Conservation (phyloP, 2,888 invertebrate species). For the Hirtodrosophila cameraria region DNA sequence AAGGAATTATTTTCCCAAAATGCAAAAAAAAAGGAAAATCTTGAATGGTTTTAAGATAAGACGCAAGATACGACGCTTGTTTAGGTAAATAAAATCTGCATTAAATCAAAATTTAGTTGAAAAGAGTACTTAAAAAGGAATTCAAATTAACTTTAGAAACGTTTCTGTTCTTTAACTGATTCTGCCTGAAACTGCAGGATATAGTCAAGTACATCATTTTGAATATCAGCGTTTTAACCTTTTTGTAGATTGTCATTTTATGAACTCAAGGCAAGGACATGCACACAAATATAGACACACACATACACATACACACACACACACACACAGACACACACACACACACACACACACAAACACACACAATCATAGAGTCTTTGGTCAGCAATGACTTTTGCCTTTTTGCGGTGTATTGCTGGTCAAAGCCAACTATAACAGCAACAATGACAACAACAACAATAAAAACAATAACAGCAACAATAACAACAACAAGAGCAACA, state of each 20-base stretch:
- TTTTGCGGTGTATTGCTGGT: slow-evolving; percentile 71
- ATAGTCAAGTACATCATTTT: slow-evolving; percentile 1
- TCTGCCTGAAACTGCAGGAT: too few species aligned
- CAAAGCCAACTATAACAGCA: slow-evolving; percentile 54
- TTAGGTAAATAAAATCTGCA: too few species aligned
- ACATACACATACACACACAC: not conserved
- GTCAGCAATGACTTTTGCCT: slow-evolving; percentile 71
- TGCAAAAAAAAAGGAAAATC: too few species aligned
- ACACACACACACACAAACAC: slow-evolving; percentile 17
- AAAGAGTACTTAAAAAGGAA: too few species aligned
- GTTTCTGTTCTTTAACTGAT: too few species aligned
- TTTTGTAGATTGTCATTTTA: slow-evolving; percentile 59
- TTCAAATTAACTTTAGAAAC: too few species aligned
- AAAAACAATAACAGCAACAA: slow-evolving; percentile 31
- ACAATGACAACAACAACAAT: slow-evolving; percentile 25
- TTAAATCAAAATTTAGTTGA: too few species aligned
- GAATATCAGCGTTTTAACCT: not conserved
- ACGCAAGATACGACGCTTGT: too few species aligned
- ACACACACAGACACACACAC: not conserved
- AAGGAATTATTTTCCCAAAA: too few species aligned
- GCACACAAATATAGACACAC: slow-evolving; percentile 9
- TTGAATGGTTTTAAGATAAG: too few species aligned
- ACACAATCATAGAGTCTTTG: slow-evolving; percentile 34
- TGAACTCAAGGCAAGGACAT: slow-evolving; percentile 66
- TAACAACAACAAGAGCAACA: slow-evolving; percentile 34